Conservation (phyloP, 2,888 invertebrate genomes). For the Drosophila nr. perissopoda region DNA sequence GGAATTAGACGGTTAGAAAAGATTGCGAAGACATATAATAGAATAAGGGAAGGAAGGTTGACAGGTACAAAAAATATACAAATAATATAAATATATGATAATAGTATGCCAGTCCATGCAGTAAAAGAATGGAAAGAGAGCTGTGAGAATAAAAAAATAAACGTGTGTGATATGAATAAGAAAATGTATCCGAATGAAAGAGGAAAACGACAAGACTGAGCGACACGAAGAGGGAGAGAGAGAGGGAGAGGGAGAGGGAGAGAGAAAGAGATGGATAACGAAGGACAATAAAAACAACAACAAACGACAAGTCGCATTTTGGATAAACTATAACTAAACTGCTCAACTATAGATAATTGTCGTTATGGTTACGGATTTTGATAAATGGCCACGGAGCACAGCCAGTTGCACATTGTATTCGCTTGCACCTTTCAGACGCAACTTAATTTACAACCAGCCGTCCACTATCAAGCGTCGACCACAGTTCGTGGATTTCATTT, state of each 20-base stretch:
- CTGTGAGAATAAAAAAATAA: background rate
- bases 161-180: background rate
- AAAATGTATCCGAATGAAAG: background rate
- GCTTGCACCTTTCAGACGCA: background rate
- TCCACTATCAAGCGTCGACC: background rate
- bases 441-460: background rate
- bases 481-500: conserved; percentile 12
- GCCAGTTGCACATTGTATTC: background rate
- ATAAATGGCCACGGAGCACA: background rate
- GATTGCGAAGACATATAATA: too few species aligned
- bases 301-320: background rate
- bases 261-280: background rate
- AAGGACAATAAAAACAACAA: background rate
- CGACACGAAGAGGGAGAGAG: background rate
- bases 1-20: too few species aligned
- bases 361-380: background rate
- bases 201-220: background rate
- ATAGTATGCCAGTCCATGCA: background rate
- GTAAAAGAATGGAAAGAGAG: too few species aligned
- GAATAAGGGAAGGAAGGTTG: too few species aligned
- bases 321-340: background rate
- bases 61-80: background rate
- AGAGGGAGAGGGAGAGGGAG: background rate
- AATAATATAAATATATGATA: background rate
- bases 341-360: background rate